Base-by-base conservation (phyloP, 2,888 invertebrate species). In the Halocaridina rubra region DNA sequence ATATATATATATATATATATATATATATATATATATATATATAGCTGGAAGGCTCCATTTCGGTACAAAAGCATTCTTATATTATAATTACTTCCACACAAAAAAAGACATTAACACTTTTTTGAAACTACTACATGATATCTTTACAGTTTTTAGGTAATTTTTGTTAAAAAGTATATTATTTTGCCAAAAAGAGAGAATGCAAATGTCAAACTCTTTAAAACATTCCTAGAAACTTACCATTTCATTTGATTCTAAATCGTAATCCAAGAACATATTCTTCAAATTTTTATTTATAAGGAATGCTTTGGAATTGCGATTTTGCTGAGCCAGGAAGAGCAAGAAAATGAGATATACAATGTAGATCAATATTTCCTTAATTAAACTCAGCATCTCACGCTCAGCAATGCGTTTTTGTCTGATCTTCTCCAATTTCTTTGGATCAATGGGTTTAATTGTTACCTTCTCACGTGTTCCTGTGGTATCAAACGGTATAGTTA, bases 331-430 rank as follows among this genome's bases (percentile, higher is more conserved):
- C 81, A 91, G 90, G 59, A 91, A 89, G 85, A 91, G 89, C 59
- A 91, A 89, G 29, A 91, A 89, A 90, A 90, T 90, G 32, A 91
- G 88, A 89, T 91, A 91, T 84, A 91, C 88, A 8, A 89, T 87
- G 88, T 91, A 91, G 85, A 91, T 89, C 30, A 90, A 69, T 7
- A 91, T 90, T 88, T 91, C 91, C 30, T 91, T 88, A 27, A 91
- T 86, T 46, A 91, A 89, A 24, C 89, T 89, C 90, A 90, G 91
- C 91, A 91, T 91, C 88, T 91, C 89, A 22, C 91, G 89, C 86
- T 91, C 91, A 24, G 90, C 90, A 88, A 91, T 57, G 10, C 91
- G 88, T 33, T 89, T 88, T 39, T 89, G 88, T 30, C 91, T 87
- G 0, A 90, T 90, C 46, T 89, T 88, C 75, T 90, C 90, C 61